These are phyloP conservation scores for Phacellophora camtschatica DNA, from an alignment of 30 jellyfish, hydroid and myxozoan genomes.

Conservation along the genomic window DNA sequence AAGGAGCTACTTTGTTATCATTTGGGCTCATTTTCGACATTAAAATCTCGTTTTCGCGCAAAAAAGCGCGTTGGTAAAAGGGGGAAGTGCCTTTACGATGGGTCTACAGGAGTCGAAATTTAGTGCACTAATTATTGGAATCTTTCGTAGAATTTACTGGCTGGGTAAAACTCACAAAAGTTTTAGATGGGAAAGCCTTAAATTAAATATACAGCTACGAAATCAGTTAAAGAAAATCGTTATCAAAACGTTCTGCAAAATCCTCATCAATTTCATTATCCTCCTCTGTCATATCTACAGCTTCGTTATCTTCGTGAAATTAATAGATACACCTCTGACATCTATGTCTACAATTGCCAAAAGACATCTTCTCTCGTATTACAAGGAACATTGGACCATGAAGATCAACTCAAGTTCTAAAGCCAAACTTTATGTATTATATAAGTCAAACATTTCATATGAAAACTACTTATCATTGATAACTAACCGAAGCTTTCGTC, in stretches of 20 bases:
- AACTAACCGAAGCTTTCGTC: too few relatives aligned
- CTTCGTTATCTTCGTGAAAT: constrained; percentile 4
- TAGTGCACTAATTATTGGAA: background rate
- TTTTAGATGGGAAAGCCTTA: background rate
- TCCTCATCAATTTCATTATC: background rate
- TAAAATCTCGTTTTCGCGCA: background rate
- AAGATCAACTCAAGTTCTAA: too few relatives aligned
- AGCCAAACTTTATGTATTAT: too few relatives aligned
- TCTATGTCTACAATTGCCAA: too few relatives aligned
- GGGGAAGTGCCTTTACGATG: background rate
- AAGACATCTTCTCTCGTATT: too few relatives aligned
- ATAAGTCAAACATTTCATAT: too few relatives aligned
- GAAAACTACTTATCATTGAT: too few relatives aligned
- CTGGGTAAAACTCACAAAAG: background rate
- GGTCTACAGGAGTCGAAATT: background rate
- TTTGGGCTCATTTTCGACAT: background rate
- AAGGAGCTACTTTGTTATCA: background rate
- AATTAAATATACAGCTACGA: background rate
- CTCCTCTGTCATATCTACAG: constrained; percentile 1
- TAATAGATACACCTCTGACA: background rate
- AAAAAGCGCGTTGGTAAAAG: background rate
- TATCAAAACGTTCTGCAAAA: background rate
- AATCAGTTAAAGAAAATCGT: background rate
- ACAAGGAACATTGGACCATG: too few relatives aligned
- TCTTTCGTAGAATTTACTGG: background rate